A percentile compares a stretch with the other conserved stretches of the same genome.
Conservation (phyloP, 2,888 invertebrate genomes). For the Macrophya annulata region DNA sequence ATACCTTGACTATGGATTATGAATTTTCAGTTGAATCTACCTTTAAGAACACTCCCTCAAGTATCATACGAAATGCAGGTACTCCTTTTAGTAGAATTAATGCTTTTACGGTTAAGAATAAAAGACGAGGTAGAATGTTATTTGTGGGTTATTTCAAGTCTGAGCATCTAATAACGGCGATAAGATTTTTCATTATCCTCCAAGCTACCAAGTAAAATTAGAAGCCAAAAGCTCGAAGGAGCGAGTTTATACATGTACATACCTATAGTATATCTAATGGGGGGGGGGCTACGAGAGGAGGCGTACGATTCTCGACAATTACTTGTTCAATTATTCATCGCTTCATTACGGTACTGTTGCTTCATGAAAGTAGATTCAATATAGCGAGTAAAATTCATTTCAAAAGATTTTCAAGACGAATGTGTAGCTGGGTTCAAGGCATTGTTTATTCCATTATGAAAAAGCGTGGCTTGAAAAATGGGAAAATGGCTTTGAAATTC, state of each 20-base stretch:
- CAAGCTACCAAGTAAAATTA: not conserved
- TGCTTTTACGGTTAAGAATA: not conserved
- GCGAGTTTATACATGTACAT: not conserved
- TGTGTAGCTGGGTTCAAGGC: not conserved
- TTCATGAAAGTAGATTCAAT: constrained; percentile 32
- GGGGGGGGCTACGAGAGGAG: too few relatives aligned
- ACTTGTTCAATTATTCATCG: constrained; percentile 45
- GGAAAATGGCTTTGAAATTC: not conserved
- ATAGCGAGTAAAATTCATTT: constrained; percentile 23
- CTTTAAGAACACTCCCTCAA: too few relatives aligned
- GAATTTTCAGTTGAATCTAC: too few relatives aligned
- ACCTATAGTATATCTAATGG: not conserved
- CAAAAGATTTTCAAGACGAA: constrained; percentile 17
- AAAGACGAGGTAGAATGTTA: not conserved
- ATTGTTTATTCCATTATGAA: constrained; percentile 42
- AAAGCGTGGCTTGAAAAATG: not conserved
- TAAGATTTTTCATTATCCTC: not conserved
- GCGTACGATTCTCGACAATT: constrained; percentile 35
- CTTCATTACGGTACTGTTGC: constrained; percentile 42
- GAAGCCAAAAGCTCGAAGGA: constrained; percentile 14
- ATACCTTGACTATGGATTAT: too few relatives aligned
- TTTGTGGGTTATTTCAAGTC: not conserved
- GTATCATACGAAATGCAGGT: too few relatives aligned
- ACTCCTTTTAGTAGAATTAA: too few relatives aligned
- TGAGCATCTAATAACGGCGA: not conserved